These are phyloP conservation scores for Silurus meridionalis DNA, from an alignment of 2,113 vertebrate species.

Conservation along the genomic window DNA sequence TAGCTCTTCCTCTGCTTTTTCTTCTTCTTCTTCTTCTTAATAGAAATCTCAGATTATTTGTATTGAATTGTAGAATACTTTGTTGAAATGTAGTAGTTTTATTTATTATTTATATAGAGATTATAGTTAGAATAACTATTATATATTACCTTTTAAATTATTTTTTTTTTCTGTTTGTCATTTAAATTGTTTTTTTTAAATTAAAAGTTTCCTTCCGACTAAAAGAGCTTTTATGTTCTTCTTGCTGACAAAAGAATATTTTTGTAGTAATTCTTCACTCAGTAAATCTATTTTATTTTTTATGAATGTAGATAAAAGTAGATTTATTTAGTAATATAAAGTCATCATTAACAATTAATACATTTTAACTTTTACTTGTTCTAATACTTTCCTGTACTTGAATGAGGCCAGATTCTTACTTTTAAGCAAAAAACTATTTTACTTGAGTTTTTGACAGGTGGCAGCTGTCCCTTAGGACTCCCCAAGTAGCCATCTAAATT, in stretches of 20 bases:
- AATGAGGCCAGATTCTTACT: background rate
- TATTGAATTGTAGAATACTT: no score
- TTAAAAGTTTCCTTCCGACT: background rate
- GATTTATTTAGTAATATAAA: background rate
- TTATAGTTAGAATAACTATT: background rate
- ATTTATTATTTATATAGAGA: background rate
- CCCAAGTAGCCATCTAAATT: conserved; percentile 36
- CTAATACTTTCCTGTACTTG: background rate
- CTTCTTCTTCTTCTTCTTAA: background rate
- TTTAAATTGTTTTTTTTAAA: background rate
- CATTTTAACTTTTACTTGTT: background rate
- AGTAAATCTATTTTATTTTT: background rate
- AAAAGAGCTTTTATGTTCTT: background rate
- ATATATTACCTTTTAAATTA: no score
- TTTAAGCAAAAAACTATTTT: conserved; percentile 10
- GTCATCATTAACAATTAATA: background rate
- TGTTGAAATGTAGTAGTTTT: background rate
- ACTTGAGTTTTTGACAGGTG: background rate
- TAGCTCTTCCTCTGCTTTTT: background rate
- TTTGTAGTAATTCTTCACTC: background rate
- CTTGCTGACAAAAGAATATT: background rate
- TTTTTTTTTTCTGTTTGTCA: background rate
- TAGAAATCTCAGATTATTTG: background rate
- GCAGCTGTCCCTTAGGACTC: conserved; percentile 10
- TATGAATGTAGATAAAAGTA: background rate